A percentile compares a stretch with the other conserved stretches of the same genome.
phyloP scores from a whole-genome alignment of 2,113 vertebrate genomes.

The Engraulis encrasicolus region DNA sequence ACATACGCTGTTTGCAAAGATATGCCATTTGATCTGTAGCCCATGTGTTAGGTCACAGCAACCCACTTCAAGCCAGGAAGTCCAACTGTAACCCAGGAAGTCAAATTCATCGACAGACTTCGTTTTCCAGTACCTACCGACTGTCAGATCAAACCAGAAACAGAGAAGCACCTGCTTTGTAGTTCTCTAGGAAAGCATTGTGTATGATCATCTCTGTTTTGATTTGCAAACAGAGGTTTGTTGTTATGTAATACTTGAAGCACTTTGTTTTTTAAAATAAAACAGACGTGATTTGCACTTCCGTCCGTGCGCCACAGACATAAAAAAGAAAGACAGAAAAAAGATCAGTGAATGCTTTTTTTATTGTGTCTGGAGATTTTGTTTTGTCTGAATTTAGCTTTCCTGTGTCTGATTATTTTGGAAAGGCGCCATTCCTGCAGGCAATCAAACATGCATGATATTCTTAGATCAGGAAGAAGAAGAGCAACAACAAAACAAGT shows the following conservation, averaged over 20 bases:
- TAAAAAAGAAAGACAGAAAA: background rate
- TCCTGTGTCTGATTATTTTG: background rate
- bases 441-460: constrained; percentile 9
- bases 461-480: background rate
- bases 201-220: background rate
- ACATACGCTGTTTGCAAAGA: no score
- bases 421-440: background rate
- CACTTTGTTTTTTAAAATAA: background rate
- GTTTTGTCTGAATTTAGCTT: background rate
- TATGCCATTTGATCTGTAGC: no score
- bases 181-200: background rate
- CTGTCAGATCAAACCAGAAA: background rate
- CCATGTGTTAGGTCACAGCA: background rate
- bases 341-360: background rate
- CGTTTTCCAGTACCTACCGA: background rate
- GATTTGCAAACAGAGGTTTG: no score
- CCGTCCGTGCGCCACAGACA: background rate
- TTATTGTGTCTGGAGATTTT: background rate
- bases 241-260: background rate
- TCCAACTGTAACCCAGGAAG: background rate
- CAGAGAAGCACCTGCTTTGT: background rate
- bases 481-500: background rate
- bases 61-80: background rate
- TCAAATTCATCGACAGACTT: background rate
- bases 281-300: background rate